Percentiles rank a stretch among this genome's conserved stretches.
These are phyloP conservation scores for Alca torda DNA, from an alignment of 2,797 vertebrate genomes.

Conservation along the genomic window DNA sequence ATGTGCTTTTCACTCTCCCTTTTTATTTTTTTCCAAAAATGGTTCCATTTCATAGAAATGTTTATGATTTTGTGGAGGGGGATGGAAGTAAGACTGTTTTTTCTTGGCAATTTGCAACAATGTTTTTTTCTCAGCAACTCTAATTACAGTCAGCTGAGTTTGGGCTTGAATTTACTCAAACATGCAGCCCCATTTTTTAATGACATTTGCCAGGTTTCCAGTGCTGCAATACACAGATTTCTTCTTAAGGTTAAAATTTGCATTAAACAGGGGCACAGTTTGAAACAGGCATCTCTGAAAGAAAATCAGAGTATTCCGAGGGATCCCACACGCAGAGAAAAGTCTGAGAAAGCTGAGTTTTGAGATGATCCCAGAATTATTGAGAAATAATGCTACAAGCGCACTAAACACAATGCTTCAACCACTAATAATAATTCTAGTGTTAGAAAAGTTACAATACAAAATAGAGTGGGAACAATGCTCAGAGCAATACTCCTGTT, in stretches of 20 bases:
- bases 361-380: neutral
- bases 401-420: neutral
- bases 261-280: neutral
- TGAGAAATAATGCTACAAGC: neutral
- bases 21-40: slow-evolving; percentile 18
- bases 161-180: neutral
- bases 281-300: neutral
- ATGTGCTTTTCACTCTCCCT: neutral
- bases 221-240: neutral
- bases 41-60: slow-evolving; percentile 39
- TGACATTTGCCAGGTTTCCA: slow-evolving; percentile 5
- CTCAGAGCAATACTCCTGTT: neutral
- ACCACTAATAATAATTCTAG: neutral
- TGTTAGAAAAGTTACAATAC: neutral
- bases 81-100: slow-evolving; percentile 7
- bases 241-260: neutral
- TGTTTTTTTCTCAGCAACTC: slow-evolving; percentile 31
- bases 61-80: slow-evolving; percentile 35
- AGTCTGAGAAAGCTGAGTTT: neutral
- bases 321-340: neutral
- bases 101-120: slow-evolving; percentile 27
- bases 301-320: neutral
- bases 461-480: neutral
- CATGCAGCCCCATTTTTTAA: neutral
- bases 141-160: slow-evolving; percentile 61